A percentile compares a stretch with the other conserved stretches of the same genome.
Conservation (phyloP, 2,113 vertebrate genomes). For the Micronycteris hirsuta region DNA sequence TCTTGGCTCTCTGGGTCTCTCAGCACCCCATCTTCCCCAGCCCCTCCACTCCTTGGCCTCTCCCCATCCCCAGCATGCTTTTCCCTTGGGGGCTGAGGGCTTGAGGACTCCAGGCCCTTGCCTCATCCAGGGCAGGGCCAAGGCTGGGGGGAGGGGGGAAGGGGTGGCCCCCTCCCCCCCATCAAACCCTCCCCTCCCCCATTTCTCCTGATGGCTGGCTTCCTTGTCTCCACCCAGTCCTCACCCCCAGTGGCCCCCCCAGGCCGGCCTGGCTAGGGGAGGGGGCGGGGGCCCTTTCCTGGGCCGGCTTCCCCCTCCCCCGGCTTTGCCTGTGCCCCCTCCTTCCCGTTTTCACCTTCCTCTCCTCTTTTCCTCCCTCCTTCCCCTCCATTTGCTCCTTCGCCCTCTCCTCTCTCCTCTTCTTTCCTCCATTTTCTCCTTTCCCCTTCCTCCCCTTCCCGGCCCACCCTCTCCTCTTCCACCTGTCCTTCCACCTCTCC, state of each 20-base stretch:
- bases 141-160: slow-evolving; percentile 65
- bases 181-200: slow-evolving; percentile 53
- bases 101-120: slow-evolving; percentile 46
- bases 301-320: slow-evolving; percentile 70
- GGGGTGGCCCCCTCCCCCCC: slow-evolving; percentile 63
- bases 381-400: slow-evolving; percentile 66
- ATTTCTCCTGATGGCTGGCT: slow-evolving; percentile 61
- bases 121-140: slow-evolving; percentile 25
- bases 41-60: not conserved
- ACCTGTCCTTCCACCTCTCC: slow-evolving; percentile 70
- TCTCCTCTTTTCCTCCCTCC: slow-evolving; percentile 59
- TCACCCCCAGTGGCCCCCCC: slow-evolving; percentile 64
- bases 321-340: slow-evolving; percentile 60
- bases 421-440: slow-evolving; percentile 68
- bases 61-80: slow-evolving; percentile 47
- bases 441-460: slow-evolving; percentile 48
- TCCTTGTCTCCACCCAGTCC: slow-evolving; percentile 56
- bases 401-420: slow-evolving; percentile 47
- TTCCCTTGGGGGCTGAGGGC: slow-evolving; percentile 39
- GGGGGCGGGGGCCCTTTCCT: slow-evolving; percentile 60
- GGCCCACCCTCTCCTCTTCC: slow-evolving; percentile 47
- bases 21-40: not conserved
- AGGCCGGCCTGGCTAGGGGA: slow-evolving; percentile 69
- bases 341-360: slow-evolving; percentile 62
- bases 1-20: not conserved